These are phyloP conservation scores for Mesitornis unicolor DNA, from an alignment of 2,113 vertebrate genomes.

Conservation along the genomic window DNA sequence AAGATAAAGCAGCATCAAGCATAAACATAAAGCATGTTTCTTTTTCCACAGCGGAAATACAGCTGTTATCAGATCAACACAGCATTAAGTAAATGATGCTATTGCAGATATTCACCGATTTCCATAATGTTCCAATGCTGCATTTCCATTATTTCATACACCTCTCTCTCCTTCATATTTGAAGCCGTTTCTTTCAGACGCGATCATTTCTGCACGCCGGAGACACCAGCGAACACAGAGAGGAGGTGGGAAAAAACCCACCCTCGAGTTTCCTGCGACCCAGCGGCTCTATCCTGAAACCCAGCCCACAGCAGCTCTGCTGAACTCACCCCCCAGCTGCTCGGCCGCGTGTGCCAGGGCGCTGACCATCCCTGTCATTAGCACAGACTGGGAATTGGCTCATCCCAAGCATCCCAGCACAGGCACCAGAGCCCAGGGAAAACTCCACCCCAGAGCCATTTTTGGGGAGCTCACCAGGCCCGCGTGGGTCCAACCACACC, in stretches of 20 bases:
- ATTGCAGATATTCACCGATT: constrained; percentile 33
- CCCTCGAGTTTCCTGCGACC: neutral
- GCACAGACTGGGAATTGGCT: neutral
- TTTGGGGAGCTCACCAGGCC: neutral
- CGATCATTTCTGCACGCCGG: neutral
- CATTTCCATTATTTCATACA: neutral
- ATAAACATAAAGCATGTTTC: too few species aligned
- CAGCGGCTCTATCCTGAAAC: neutral
- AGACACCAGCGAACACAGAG: neutral
- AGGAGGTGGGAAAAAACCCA: neutral
- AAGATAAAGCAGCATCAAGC: constrained; percentile 4
- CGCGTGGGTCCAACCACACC: accelerated
- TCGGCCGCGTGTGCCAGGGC: neutral
- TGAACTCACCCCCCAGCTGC: neutral
- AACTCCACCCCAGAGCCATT: too few species aligned
- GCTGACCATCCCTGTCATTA: neutral
- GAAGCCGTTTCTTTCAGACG: neutral
- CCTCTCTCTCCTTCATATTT: neutral
- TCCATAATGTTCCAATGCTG: neutral
- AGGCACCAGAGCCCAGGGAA: neutral
- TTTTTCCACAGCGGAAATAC: constrained; percentile 6
- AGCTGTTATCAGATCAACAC: constrained; percentile 40
- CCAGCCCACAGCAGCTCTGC: neutral
- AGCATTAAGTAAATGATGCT: neutral
- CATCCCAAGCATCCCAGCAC: neutral